Conservation (phyloP, 2,113 vertebrate genomes). For the Rhea americana region DNA sequence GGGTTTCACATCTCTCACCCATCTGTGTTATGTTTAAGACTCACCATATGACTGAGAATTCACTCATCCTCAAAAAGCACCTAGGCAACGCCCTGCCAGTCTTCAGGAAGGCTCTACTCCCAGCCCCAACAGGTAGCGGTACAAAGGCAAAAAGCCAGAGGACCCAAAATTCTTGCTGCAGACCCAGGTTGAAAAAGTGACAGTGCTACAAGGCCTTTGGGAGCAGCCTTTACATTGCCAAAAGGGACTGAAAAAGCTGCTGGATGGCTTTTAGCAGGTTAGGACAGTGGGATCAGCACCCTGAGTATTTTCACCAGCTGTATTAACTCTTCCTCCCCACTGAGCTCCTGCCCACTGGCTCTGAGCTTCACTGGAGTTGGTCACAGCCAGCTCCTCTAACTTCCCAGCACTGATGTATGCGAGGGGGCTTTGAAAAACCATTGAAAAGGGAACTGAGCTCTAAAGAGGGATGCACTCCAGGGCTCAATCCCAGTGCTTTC, state of each 20-base stretch:
- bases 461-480: fast-evolving
- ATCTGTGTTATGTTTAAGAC: neutral
- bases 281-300: neutral
- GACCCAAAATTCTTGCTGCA: neutral
- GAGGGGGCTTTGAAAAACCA: neutral
- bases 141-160: neutral
- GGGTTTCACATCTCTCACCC: neutral
- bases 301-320: neutral
- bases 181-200: neutral
- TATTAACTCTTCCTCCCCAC: neutral
- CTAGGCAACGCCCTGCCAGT: neutral
- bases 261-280: neutral
- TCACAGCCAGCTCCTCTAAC: neutral
- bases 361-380: neutral
- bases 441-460: neutral
- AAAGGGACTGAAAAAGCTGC: neutral
- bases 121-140: no score
- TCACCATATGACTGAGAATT: neutral
- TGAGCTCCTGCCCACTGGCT: neutral
- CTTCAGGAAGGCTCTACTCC: neutral
- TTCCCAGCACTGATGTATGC: neutral
- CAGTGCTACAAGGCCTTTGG: no score
- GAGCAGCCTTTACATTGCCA: neutral
- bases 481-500: neutral
- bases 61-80: neutral